phyloP scores from a whole-genome alignment of 37 sponge, comb jelly and placozoan species.

The Corticium candelabrum region DNA sequence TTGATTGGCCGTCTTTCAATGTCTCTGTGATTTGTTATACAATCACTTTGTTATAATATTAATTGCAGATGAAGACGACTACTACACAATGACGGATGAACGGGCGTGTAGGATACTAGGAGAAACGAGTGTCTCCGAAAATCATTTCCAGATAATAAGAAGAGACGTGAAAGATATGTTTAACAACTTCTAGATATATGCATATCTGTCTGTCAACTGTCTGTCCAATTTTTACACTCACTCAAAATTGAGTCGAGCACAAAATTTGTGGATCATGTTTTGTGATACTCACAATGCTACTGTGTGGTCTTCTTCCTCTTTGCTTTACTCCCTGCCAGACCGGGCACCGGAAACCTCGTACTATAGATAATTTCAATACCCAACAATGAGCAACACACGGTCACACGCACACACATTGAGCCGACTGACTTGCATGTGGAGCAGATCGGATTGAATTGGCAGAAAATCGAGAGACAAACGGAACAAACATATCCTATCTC shows the following conservation, averaged over 20 bases:
- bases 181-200: too few relatives aligned
- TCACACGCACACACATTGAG: not conserved
- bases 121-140: not conserved
- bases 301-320: not conserved
- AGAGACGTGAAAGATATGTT: not conserved
- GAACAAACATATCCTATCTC: constrained; percentile 83
- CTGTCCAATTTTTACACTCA: too few relatives aligned
- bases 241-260: too few relatives aligned
- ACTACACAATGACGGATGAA: not conserved
- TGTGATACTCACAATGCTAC: too few relatives aligned
- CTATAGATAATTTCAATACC: not conserved
- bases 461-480: constrained; percentile 86
- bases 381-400: not conserved
- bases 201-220: too few relatives aligned
- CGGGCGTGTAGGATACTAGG: not conserved
- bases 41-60: too few relatives aligned
- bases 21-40: too few relatives aligned
- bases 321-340: not conserved
- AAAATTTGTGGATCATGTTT: too few relatives aligned
- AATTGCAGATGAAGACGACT: constrained; percentile 1
- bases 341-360: not conserved
- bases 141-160: not conserved
- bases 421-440: constrained; percentile 75
- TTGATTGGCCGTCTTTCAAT: too few relatives aligned
- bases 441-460: constrained; percentile 77